Base-by-base conservation (phyloP, 2,113 vertebrate genomes). In the Pterocles burchelli region DNA sequence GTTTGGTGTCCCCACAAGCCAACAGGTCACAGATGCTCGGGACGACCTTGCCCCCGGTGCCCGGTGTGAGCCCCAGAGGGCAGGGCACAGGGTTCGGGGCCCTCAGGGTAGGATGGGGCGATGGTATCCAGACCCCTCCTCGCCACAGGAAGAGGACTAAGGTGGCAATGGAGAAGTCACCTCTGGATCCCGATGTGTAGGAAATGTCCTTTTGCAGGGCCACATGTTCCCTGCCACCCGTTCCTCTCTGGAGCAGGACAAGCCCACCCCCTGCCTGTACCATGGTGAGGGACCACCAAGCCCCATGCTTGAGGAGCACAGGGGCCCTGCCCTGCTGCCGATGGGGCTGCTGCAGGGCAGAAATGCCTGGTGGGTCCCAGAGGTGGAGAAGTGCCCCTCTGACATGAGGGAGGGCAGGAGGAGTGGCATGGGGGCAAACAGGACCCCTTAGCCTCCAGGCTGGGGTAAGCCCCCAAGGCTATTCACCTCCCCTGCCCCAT, bases 281-380 rank as follows among this genome's bases (percentile, higher is more conserved):
- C 41, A 5, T 1, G 10, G 11, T 10, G 17, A 82, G 34, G 24
- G 67, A 48, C 29, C 13, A 0, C 62, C 28, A 45, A 59, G 10
- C 31, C 45, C 3, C 1, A 5, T 20, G 41, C 45, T 7, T 8
- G 5, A 34, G 51, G 41, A 11, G 15, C 31, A 16, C 1, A 0
- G 55, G 36, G 20, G 7, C 48, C 26, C 48, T 75, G 62, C 20
- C 34, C 33, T 31, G 52, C 70, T 65, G 29, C 1, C 1, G 43
- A 62, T 2, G 2, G 45, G 11, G 17, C 45, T 73, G 26, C 57
- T 79, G 51, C 33, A 38, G 71, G 31, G 43, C 55, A 84, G 73
- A 43, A 61, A 29, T 41, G 31, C 16, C 51, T 7, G 1, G 36
- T 20, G 28, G 15, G 34, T 54, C 38, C 43, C 58, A 79, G 68